Percentiles rank a stretch among this genome's conserved stretches.
Evolutionary conservation across 2,113 vertebrate species (phyloP).

Genomic region (Oenanthe melanoleuca): DNA sequence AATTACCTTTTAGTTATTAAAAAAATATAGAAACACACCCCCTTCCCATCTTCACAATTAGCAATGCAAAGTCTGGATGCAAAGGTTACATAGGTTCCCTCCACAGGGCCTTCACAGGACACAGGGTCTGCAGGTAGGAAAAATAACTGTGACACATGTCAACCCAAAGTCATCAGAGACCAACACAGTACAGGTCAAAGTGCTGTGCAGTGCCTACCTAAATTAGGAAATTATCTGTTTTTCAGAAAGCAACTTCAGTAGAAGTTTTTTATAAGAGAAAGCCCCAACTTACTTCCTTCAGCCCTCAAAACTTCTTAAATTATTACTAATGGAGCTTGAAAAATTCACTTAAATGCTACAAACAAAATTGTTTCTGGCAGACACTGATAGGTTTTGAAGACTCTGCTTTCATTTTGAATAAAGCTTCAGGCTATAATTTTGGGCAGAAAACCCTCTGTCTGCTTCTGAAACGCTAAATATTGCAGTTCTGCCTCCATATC

Average conservation of each 20-base stretch:
- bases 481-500: neutral
- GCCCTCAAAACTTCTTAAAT: neutral
- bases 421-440: neutral
- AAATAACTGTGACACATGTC: neutral
- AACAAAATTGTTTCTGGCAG: neutral
- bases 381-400: neutral
- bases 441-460: neutral
- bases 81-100: neutral
- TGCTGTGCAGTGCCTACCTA: neutral
- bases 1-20: neutral
- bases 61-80: neutral
- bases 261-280: neutral
- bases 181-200: neutral
- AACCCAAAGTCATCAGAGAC: neutral
- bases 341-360: neutral
- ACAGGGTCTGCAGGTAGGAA: neutral
- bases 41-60: neutral
- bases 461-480: neutral
- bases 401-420: neutral
- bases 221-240: neutral
- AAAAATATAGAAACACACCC: neutral
- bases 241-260: neutral
- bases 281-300: neutral
- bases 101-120: neutral
- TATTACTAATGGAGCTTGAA: neutral